Percentiles rank a stretch among this genome's conserved stretches.
Conservation (phyloP, 1,140 invertebrate species). For the Macrobrachium nipponense region DNA sequence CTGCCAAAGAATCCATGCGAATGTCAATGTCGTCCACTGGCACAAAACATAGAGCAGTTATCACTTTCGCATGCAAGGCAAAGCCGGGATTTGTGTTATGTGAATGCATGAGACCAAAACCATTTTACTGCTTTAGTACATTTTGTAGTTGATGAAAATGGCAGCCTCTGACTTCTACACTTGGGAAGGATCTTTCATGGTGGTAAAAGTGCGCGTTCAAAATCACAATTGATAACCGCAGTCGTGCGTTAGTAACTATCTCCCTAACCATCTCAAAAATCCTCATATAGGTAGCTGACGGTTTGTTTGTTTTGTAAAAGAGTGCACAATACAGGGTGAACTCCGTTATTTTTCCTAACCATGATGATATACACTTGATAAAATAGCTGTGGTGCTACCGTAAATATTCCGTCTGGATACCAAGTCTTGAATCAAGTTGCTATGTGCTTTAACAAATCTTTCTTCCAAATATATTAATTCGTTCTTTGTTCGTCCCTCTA, state of each 20-base stretch:
- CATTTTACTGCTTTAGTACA: neutral
- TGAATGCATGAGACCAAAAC: neutral
- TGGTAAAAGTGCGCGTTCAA: too few species aligned
- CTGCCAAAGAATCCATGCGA: too few species aligned
- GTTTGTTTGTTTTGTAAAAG: neutral
- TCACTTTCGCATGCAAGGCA: too few species aligned
- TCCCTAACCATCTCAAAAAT: neutral
- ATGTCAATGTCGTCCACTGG: too few species aligned
- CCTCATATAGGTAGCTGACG: too few species aligned
- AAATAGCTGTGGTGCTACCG: slow-evolving; percentile 4
- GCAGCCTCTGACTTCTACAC: too few species aligned
- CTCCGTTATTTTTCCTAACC: too few species aligned
- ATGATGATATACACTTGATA: too few species aligned
- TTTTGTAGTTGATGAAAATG: neutral
- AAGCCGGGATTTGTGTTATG: neutral
- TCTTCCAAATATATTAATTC: slow-evolving; percentile 1
- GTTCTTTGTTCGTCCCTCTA: neutral
- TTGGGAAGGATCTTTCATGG: too few species aligned
- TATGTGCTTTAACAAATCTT: neutral
- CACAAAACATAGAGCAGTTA: too few species aligned
- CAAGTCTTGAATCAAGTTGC: neutral
- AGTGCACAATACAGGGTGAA: too few species aligned
- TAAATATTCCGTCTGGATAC: neutral
- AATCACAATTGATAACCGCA: too few species aligned
- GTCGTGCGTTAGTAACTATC: neutral